Evolutionary conservation across 2,797 vertebrate species (phyloP), one percentile per base, ranked within the genome.

Genomic region (Tamandua tetradactyla): DNA sequence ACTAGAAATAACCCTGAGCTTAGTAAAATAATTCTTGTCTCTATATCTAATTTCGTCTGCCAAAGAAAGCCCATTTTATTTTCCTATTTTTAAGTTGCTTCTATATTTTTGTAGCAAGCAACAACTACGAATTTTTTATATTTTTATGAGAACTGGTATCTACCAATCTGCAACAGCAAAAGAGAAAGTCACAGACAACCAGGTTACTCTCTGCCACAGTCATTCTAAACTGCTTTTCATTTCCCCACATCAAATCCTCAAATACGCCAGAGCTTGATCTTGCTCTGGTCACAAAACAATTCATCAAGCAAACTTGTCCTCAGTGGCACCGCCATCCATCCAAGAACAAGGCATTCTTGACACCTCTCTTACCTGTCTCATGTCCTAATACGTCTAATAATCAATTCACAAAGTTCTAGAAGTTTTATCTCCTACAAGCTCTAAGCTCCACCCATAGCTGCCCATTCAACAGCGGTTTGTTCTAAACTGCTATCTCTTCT

Each of bases 51-150:
- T 85, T 69, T 76, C 44, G 23, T 52, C 9, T 32, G 6, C 32
- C 35, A 86, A 13, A 47, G 66, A 79, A 89, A 92, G 12, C 14
- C 57, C 57, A 37, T 61, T 61, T 69, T 44, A 4, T 68, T 47
- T 55, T 62, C 18, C 52, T 91, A 30, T n/a, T 96, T 96, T 84
- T 71, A 78, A n/a, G 62, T 71, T 93, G 30, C 49, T 90, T 90
- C 57, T 22, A 10, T 87, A 66, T 62, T 89, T 94, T 81, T 81
- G 25, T 49, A 42, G 59, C n/a, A 84, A 42, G 15, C 59, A 44
- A 64, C 66, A 89, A 44, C 27, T 35, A 80, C 32, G 47, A 52
- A n/a, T 52, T 30, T 62, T 55, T 18, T 55, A 20, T 55, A 17
- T 64, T 14, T 68, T 59, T 80, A 55, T 80, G 42, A n/a, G 57